Base-by-base conservation (phyloP, 2,888 invertebrate species). In the Micoletzkya japonica region DNA sequence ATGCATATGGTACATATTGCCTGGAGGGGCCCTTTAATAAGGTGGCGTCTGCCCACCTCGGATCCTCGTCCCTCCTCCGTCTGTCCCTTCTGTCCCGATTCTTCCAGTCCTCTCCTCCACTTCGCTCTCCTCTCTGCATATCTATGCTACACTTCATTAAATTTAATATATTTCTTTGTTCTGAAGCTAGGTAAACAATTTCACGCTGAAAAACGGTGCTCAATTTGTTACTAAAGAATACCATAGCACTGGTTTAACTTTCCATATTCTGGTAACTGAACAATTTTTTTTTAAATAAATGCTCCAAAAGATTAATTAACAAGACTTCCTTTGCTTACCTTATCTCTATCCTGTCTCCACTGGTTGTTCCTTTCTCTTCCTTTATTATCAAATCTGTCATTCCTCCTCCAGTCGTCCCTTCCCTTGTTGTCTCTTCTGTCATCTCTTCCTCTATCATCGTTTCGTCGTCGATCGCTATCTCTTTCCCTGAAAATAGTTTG, bases 311-410 rank as follows among this genome's bases (percentile, higher is more conserved):
- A 32, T 32, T 32, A 4, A 28, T 30, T 6, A 28, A n/a, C 1
- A 30, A 30, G 37, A 49, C 30, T 28, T 17, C n/a, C 44, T 32
- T 24, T 0, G 26, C 63, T 2, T 34, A 66, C 64, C 26, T 26
- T 28, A 54, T 66, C 52, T n/a, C 64, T 36, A 66, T 66, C 64
- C 10, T 54, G 52, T 10, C 39, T 66, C 64, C 64, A 66, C n/a
- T 66, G 64, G 10, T 24, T 24, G 24, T 24, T 24, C 14, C 54
- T 7, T 7, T 54, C 20, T 17, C 24, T 54, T 10, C 54, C 54
- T 54, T 24, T 54, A 54, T 54, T 54, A 24, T 20, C 26, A n/a
- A n/a, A n/a, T 24, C 54, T n/a, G 10, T 54, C 20, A 54, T 54
- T 54, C 26, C 54, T 24, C 24, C 54, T 54, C 7, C 26, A 7